A percentile compares a stretch with the other conserved stretches of the same genome.
phyloP scores from a whole-genome alignment of 2,888 invertebrate species.

The Ophioninae sp. region DNA sequence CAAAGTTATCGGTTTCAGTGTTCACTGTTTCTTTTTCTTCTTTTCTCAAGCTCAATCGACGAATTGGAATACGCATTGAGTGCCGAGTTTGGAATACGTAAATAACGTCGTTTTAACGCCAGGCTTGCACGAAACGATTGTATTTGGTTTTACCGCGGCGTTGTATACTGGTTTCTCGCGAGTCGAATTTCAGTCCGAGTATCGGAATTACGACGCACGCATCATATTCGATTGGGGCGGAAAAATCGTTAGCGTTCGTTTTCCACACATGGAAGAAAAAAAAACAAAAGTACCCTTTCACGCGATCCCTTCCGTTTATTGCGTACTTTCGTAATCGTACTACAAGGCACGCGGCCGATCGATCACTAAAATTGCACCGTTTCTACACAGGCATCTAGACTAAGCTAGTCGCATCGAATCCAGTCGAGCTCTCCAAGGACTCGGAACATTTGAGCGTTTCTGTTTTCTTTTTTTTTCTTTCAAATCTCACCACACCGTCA shows the following conservation, averaged over 20 bases:
- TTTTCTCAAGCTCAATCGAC: not conserved
- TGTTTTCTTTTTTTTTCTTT: slow-evolving; percentile 18
- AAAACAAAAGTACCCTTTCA: slow-evolving; percentile 17
- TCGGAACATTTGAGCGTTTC: slow-evolving; percentile 54
- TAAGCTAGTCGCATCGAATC: slow-evolving; percentile 58
- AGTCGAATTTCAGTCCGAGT: slow-evolving; percentile 11
- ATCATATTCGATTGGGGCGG: not conserved
- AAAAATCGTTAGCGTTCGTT: not conserved
- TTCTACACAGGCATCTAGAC: slow-evolving; percentile 51
- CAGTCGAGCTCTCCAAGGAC: slow-evolving; percentile 24
- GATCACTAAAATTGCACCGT: slow-evolving; percentile 62
- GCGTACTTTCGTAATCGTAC: slow-evolving; percentile 45
- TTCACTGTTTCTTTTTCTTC: too few relatives aligned
- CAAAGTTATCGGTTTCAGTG: too few relatives aligned
- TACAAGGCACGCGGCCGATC: slow-evolving; percentile 61
- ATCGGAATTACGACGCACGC: not conserved
- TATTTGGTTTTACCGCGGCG: not conserved
- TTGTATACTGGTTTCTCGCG: slow-evolving; percentile 38
- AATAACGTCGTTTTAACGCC: not conserved
- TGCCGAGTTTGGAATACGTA: not conserved
- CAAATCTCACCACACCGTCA: slow-evolving; percentile 12
- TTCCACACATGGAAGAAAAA: slow-evolving; percentile 17
- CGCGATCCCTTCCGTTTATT: slow-evolving; percentile 53
- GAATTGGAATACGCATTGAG: not conserved
- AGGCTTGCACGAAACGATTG: not conserved